These are phyloP conservation scores for Strix uralensis DNA, from an alignment of 2,113 vertebrate species.

Conservation along the genomic window DNA sequence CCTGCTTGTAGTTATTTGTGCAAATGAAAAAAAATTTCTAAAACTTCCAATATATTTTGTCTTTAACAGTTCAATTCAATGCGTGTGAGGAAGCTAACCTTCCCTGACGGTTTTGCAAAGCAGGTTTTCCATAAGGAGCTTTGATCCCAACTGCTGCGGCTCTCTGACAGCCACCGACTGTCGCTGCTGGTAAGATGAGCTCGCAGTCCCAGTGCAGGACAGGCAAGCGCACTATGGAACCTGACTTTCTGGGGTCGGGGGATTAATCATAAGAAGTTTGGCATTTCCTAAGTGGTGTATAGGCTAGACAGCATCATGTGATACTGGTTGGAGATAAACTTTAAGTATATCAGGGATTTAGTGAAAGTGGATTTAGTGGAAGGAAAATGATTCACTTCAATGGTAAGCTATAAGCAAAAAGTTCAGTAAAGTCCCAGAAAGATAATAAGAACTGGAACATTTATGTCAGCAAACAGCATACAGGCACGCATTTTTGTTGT, in stretches of 20 bases:
- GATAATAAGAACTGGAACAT: slow-evolving; percentile 3
- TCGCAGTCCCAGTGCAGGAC: background rate
- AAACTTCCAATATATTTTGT: background rate
- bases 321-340: background rate
- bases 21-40: background rate
- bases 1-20: background rate
- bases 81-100: background rate
- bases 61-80: background rate
- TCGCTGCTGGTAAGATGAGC: fast-evolving
- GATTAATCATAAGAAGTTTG: slow-evolving; percentile 35
- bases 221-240: background rate
- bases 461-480: slow-evolving; percentile 18
- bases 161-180: background rate
- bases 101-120: background rate
- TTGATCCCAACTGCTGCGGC: background rate
- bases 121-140: background rate
- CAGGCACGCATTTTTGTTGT: background rate
- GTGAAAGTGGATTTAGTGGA: slow-evolving; percentile 49
- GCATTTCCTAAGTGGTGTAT: slow-evolving; percentile 10
- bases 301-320: slow-evolving; percentile 19
- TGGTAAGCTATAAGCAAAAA: background rate
- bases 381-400: background rate
- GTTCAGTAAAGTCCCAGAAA: background rate
- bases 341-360: slow-evolving; percentile 26
- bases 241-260: background rate